phyloP scores from a whole-genome alignment of 2,888 invertebrate genomes.

The Acanthopleura granulata region DNA sequence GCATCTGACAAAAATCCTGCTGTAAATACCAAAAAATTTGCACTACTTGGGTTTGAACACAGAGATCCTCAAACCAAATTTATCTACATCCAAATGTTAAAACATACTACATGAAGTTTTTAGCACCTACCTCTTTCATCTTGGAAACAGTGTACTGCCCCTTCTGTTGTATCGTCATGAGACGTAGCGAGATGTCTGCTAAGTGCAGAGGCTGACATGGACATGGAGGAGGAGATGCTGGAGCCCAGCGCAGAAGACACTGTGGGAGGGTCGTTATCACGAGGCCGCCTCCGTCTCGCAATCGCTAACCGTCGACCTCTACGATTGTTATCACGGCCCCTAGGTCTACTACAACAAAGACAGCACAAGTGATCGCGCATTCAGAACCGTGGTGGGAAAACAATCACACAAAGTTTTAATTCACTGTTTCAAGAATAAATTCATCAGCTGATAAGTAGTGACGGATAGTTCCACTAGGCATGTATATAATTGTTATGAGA shows the following conservation, averaged over 20 bases:
- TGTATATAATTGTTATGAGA: too few relatives aligned
- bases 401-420: too few relatives aligned
- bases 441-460: too few relatives aligned
- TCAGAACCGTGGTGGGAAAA: too few relatives aligned
- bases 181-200: conserved; percentile 79
- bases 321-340: background rate
- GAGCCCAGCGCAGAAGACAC: background rate
- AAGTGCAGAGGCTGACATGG: background rate
- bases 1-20: too few relatives aligned
- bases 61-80: too few relatives aligned
- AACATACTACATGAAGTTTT: too few relatives aligned
- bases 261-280: background rate
- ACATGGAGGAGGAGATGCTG: conserved; percentile 10
- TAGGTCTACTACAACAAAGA: conserved; percentile 2
- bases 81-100: too few relatives aligned
- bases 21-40: too few relatives aligned
- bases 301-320: conserved; percentile 13
- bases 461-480: too few relatives aligned
- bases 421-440: too few relatives aligned
- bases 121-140: conserved; percentile 79
- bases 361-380: background rate
- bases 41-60: too few relatives aligned
- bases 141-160: conserved; percentile 87
- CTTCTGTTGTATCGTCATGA: conserved; percentile 86
- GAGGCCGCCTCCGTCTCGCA: background rate